phyloP scores from a whole-genome alignment of 2,888 invertebrate species.

The Vandiemenella viatica region DNA sequence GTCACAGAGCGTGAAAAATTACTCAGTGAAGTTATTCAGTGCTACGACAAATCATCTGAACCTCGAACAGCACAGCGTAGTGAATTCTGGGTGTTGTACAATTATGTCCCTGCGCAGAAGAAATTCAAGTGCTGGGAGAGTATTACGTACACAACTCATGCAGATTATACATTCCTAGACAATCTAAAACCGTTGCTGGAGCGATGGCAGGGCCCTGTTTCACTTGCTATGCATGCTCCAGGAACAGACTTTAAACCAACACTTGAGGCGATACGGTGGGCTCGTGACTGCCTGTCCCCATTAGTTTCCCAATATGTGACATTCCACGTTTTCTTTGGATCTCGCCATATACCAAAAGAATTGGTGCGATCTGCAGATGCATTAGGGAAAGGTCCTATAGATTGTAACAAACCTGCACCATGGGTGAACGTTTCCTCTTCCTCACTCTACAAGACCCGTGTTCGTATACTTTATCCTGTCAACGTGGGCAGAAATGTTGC shows the following conservation, averaged over 20 bases:
- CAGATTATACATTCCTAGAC: conserved; percentile 80
- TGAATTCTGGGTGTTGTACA: conserved; percentile 78
- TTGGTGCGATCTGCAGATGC: conserved; percentile 36
- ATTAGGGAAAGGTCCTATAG: conserved; percentile 44
- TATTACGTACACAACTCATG: conserved; percentile 84
- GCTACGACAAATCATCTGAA: conserved; percentile 45
- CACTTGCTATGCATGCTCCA: conserved; percentile 75
- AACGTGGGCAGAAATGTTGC: conserved; percentile 85
- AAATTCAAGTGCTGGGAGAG: conserved; percentile 61
- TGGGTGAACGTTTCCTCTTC: conserved; percentile 45
- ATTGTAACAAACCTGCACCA: conserved; percentile 55
- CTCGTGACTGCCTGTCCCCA: conserved; percentile 56
- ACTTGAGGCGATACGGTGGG: conserved; percentile 62
- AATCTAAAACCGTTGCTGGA: conserved; percentile 73
- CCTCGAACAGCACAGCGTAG: conserved; percentile 54
- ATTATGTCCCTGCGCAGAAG: conserved; percentile 56
- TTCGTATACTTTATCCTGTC: conserved; percentile 73
- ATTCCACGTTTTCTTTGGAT: conserved; percentile 79
- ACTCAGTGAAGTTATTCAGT: conserved; percentile 30
- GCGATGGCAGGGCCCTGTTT: conserved; percentile 77
- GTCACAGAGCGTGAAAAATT: too few species aligned
- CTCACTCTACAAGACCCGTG: conserved; percentile 61
- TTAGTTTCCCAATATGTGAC: conserved; percentile 65
- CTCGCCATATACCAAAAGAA: conserved; percentile 66
- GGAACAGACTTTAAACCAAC: conserved; percentile 67